Evolutionary conservation across 2,797 vertebrate species (phyloP), one percentile per base, ranked within the genome.

Genomic region (Crenuchus spilurus): DNA sequence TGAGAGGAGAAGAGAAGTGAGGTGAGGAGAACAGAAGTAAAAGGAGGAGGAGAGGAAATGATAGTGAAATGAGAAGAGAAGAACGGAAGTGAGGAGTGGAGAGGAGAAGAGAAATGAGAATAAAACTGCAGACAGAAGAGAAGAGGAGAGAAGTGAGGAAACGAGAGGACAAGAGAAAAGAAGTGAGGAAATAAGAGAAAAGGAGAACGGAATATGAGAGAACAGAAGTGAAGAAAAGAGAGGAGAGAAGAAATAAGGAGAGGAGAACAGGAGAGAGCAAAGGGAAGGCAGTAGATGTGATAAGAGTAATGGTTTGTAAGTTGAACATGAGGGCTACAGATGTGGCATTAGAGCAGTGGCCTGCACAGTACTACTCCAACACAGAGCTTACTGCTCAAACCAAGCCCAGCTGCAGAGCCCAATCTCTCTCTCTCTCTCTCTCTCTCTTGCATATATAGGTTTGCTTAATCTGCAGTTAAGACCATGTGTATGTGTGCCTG

Each of bases 361-460:
- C 24, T 48, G 62, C 26, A 48, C 13, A 63, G 28, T 20, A 48
- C 16, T 22, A 22, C 41, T 64, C 42, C 39, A 75, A 66, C 30
- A 66, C 46, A n/a, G 64, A 22, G 24, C 26, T 52, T 28, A 62
- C 26, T 63, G 8, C 28, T 70, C 46, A 70, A 69, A 68, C 35
- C 54, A 51, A 61, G 33, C 63, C 49, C 30, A 49, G 24, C 76
- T 87, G 88, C 85, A 86, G 86, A 88, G 87, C 88, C 86, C 87
- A 80, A 22, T 6, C 76, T 75, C 80, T 71, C 1, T 16, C 22
- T 31, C 6, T 31, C 11, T 33, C 2, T 24, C 8, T 33, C 14
- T 1, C 16, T 1, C 14, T 42, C 14, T 41, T 65, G 39, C 35
- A 67, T 6, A 68, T 51, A 52, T 69, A 62, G 35, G 26, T 69